phyloP scores from a whole-genome alignment of 2,888 invertebrate species.

The Agriopis aurantiaria region DNA sequence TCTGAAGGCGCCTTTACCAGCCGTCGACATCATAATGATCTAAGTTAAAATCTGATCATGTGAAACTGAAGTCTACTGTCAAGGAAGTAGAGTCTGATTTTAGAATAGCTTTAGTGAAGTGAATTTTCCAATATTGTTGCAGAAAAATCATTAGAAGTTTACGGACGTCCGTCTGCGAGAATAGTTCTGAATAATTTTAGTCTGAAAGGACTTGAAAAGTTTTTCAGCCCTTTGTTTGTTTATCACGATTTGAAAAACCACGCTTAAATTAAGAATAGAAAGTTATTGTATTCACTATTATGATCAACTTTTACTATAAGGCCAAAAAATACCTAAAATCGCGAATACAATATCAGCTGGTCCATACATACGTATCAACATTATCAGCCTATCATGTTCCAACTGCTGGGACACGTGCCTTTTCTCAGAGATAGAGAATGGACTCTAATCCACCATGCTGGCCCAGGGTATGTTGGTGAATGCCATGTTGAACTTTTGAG shows the following conservation, averaged over 20 bases:
- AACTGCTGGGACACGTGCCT: no score
- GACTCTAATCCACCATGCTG: no score
- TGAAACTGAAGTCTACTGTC: slow-evolving; percentile 44
- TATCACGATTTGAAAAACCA: background rate
- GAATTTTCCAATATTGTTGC: slow-evolving; percentile 56
- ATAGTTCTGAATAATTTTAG: slow-evolving; percentile 53
- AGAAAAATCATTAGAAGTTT: slow-evolving; percentile 62
- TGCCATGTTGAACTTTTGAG: no score
- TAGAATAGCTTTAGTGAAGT: slow-evolving; percentile 16
- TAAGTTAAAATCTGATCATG: slow-evolving; percentile 49
- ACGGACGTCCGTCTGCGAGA: slow-evolving; percentile 52
- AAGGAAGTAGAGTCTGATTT: slow-evolving; percentile 42
- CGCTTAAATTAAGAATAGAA: background rate
- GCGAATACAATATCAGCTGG: no score
- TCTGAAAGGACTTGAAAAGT: slow-evolving; percentile 41
- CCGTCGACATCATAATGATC: slow-evolving; percentile 56
- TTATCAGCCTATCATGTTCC: no score
- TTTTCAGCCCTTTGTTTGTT: slow-evolving; percentile 6
- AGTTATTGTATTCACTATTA: no score
- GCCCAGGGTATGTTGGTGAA: no score
- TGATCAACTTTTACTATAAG: no score
- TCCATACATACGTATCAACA: no score
- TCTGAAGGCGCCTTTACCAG: slow-evolving; percentile 79
- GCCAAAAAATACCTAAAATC: no score
- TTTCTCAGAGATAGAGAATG: no score